Conservation (phyloP, 2,797 vertebrate species). For the Micrastur ruficollis region DNA sequence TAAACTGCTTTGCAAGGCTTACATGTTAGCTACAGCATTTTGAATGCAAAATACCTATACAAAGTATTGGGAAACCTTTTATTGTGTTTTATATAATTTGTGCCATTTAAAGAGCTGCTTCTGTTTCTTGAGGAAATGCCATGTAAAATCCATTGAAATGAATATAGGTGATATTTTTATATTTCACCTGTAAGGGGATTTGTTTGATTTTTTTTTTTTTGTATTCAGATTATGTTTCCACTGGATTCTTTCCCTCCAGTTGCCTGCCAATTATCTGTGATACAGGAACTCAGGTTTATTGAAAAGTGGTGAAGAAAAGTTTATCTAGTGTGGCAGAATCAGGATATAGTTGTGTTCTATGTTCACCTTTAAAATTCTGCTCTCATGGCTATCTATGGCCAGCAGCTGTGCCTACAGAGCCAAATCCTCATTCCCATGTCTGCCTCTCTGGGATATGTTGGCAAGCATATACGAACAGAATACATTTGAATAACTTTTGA, state of each 20-base stretch:
- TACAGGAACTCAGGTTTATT: conserved; percentile 42
- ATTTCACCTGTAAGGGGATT: conserved; percentile 4
- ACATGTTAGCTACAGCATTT: neutral
- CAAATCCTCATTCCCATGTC: conserved; percentile 20
- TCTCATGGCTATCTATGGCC: conserved; percentile 40
- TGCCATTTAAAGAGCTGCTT: conserved; percentile 15
- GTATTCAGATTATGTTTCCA: conserved; percentile 11
- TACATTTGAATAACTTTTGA: conserved; percentile 32
- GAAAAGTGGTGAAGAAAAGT: conserved; percentile 49
- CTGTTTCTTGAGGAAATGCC: conserved; percentile 21
- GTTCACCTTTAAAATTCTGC: conserved; percentile 65
- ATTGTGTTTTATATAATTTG: neutral
- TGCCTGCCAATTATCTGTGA: conserved; percentile 56
- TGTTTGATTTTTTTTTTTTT: conserved; percentile 36
- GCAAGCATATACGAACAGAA: conserved; percentile 28
- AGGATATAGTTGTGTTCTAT: conserved; percentile 52
- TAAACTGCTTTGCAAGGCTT: neutral
- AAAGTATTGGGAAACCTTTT: conserved; percentile 4
- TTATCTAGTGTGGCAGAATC: conserved; percentile 68
- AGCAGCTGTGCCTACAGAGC: conserved; percentile 54
- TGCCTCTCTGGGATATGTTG: conserved; percentile 30
- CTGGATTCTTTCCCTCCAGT: conserved; percentile 45
- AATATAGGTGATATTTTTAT: conserved; percentile 24
- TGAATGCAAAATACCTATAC: neutral
- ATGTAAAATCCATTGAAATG: neutral